These are phyloP conservation scores for Tamandua tetradactyla DNA, from an alignment of 2,797 vertebrate species.

Conservation along the genomic window DNA sequence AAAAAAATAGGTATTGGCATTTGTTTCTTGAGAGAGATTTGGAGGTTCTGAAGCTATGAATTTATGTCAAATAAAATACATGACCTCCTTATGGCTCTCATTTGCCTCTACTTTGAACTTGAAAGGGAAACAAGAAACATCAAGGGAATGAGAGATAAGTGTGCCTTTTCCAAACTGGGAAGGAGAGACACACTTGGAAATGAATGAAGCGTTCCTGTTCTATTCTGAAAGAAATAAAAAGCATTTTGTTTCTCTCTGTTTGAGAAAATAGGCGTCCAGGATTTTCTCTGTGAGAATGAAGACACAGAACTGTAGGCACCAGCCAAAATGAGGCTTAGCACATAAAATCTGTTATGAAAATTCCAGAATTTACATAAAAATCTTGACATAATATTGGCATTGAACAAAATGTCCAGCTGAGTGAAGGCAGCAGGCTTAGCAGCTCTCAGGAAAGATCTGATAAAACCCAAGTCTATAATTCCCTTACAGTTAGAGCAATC, in stretches of 20 bases:
- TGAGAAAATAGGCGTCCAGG: constrained; percentile 68
- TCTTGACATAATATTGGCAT: constrained; percentile 76
- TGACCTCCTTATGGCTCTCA: constrained; percentile 5
- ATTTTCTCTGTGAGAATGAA: constrained; percentile 66
- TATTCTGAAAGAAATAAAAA: constrained; percentile 68
- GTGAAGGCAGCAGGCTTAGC: constrained; percentile 69
- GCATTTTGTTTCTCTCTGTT: constrained; percentile 70
- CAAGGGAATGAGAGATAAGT: constrained; percentile 14
- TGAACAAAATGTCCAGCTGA: constrained; percentile 67
- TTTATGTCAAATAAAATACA: constrained; percentile 37
- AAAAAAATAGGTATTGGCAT: background rate
- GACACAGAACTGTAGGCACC: constrained; percentile 54
- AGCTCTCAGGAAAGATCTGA: constrained; percentile 45
- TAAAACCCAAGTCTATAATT: constrained; percentile 23
- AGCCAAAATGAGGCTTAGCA: constrained; percentile 63
- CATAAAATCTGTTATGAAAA: constrained; percentile 72
- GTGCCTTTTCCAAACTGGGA: background rate
- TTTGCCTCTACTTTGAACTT: constrained; percentile 62
- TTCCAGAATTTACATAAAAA: constrained; percentile 75
- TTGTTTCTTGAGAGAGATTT: constrained; percentile 7
- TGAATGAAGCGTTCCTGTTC: constrained; percentile 55
- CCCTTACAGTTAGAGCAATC: background rate
- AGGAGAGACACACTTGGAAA: constrained; percentile 66
- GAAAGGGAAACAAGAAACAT: constrained; percentile 34
- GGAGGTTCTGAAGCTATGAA: background rate